Conservation (phyloP, 2,113 vertebrate species). For the Larimichthys polyactis region DNA sequence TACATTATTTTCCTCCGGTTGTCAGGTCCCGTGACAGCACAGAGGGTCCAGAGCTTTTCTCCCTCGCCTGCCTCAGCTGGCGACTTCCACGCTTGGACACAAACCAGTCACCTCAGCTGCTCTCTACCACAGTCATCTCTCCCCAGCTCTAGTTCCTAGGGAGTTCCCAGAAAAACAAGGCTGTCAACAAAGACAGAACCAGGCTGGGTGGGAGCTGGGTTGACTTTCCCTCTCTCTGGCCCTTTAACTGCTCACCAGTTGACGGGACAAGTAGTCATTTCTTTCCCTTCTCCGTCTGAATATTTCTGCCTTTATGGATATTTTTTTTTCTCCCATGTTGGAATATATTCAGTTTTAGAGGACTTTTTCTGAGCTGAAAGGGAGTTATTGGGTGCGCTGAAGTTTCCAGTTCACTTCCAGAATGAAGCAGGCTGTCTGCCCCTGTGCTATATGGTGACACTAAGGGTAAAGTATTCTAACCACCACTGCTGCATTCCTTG, state of each 20-base stretch:
- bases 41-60: conserved; percentile 52
- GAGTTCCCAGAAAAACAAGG: conserved; percentile 80
- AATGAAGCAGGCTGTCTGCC: conserved; percentile 49
- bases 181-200: conserved; percentile 72
- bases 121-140: conserved; percentile 58
- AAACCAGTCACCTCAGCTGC: conserved; percentile 58
- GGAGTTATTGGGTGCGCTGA: conserved; percentile 1
- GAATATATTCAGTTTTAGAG: conserved; percentile 50
- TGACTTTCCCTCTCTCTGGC: conserved; percentile 49
- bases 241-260: conserved; percentile 72
- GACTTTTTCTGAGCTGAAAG: conserved; percentile 38
- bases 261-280: conserved; percentile 59
- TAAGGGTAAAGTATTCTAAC: conserved; percentile 72
- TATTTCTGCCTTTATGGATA: conserved; percentile 43
- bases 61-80: conserved; percentile 40
- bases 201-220: conserved; percentile 47
- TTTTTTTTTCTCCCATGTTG: conserved; percentile 13
- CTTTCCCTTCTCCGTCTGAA: conserved; percentile 31
- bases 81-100: conserved; percentile 58
- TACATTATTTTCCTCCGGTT: conserved; percentile 52
- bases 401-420: conserved; percentile 17
- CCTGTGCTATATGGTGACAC: conserved; percentile 60
- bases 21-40: conserved; percentile 46
- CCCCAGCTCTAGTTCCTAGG: conserved; percentile 69
- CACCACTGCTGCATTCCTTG: conserved; percentile 32